Percentiles rank a stretch among this genome's conserved stretches.
Evolutionary conservation across 2,113 vertebrate species (phyloP).

Genomic region (Perognathus longimembris): DNA sequence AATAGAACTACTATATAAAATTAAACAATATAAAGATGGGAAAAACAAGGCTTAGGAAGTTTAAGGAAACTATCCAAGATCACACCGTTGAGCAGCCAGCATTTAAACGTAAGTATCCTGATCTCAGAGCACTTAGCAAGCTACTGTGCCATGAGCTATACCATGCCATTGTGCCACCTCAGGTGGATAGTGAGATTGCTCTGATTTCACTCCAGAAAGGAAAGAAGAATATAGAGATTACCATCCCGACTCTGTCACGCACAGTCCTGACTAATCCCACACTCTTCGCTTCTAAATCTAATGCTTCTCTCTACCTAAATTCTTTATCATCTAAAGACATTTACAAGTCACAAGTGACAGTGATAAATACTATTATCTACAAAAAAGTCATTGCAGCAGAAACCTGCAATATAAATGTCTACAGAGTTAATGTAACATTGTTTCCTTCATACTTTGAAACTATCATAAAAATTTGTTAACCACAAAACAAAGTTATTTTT

Average conservation of each 20-base stretch:
- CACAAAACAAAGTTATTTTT: neutral
- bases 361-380: neutral
- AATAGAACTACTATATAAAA: no score
- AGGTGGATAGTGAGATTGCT: neutral
- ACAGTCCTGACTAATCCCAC: neutral
- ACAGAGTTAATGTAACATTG: neutral
- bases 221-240: neutral
- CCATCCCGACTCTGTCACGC: neutral
- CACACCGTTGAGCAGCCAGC: neutral
- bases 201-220: neutral
- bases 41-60: neutral
- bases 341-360: neutral
- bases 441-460: constrained; percentile 1
- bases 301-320: neutral
- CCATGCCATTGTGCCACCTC: neutral
- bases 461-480: neutral
- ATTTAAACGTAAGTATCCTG: neutral
- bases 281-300: neutral
- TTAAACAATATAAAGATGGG: neutral
- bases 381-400: neutral
- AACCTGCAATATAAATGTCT: neutral
- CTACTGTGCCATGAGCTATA: neutral
- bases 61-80: neutral
- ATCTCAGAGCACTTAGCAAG: neutral
- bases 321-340: neutral